Percentiles rank a stretch among this genome's conserved stretches.
Evolutionary conservation across 2,888 invertebrate genomes (phyloP).

Genomic region (Macaria notata): DNA sequence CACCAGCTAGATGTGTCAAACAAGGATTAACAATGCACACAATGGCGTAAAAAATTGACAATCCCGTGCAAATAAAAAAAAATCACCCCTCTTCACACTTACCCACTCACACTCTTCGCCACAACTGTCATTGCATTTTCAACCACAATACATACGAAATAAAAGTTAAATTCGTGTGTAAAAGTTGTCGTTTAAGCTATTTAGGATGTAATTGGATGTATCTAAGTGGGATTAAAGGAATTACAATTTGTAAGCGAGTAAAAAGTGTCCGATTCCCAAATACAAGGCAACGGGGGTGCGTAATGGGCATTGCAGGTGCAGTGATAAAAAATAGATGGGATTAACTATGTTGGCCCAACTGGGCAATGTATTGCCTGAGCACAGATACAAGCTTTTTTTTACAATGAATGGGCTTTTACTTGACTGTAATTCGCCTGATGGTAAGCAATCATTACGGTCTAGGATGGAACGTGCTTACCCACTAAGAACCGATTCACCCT

Average conservation of each 20-base stretch:
- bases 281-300: conserved; percentile 44
- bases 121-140: conserved; percentile 31
- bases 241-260: conserved; percentile 77
- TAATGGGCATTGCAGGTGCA: conserved; percentile 71
- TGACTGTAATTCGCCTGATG: no score
- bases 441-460: no score
- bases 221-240: conserved; percentile 78
- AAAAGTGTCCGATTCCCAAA: conserved; percentile 58
- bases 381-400: no score
- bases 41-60: conserved; percentile 75
- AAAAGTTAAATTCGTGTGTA: conserved; percentile 18
- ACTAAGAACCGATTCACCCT: no score
- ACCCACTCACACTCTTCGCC: conserved; percentile 35
- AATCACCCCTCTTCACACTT: conserved; percentile 49
- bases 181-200: conserved; percentile 41
- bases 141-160: conserved; percentile 38
- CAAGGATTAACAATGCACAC: conserved; percentile 72
- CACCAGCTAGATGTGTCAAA: conserved; percentile 72
- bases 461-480: no score
- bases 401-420: no score
- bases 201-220: conserved; percentile 77
- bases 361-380: conserved; percentile 11
- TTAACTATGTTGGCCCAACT: conserved; percentile 46
- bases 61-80: conserved; percentile 56
- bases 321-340: conserved; percentile 47